phyloP scores from a whole-genome alignment of 1,140 invertebrate species.

The Hyles euphorbiae region DNA sequence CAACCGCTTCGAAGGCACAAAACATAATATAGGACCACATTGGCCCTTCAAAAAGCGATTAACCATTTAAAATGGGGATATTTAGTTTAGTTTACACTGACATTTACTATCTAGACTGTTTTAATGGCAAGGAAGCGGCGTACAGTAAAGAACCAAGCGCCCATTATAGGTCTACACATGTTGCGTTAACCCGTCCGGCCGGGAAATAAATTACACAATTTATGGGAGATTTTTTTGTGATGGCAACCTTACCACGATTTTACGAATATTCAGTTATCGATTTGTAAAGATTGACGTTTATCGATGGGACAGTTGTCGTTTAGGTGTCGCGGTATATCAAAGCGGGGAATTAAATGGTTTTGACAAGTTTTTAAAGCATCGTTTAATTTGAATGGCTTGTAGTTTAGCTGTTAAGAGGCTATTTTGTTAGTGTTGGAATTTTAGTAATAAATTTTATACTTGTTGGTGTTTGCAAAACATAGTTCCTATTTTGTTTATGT shows the following conservation, averaged over 20 bases:
- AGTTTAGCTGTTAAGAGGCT: no score
- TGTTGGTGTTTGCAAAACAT: no score
- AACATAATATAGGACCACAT: conserved; percentile 31
- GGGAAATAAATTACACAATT: conserved; percentile 59
- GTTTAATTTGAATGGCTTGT: no score
- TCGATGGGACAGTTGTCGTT: no score
- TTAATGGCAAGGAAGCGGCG: conserved; percentile 60
- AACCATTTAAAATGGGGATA: conserved; percentile 52
- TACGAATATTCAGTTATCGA: conserved; percentile 1
- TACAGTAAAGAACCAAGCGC: conserved; percentile 31
- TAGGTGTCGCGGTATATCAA: no score
- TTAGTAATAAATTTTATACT: no score
- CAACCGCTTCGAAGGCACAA: conserved; percentile 11
- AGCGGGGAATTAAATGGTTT: no score
- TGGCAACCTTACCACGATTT: conserved; percentile 34
- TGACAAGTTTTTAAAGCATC: no score
- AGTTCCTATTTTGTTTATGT: no score
- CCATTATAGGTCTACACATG: conserved; percentile 39
- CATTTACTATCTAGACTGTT: conserved; percentile 60
- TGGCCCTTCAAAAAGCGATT: conserved; percentile 45
- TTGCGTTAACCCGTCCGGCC: conserved; percentile 40
- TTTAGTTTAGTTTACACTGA: conserved; percentile 59
- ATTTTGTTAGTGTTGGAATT: no score
- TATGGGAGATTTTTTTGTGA: conserved; percentile 51
- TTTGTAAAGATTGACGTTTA: background rate